Percentiles rank a stretch among this genome's conserved stretches.
These are phyloP conservation scores for Ceyx cyanopectus DNA, from an alignment of 2,113 vertebrate species.

Conservation along the genomic window DNA sequence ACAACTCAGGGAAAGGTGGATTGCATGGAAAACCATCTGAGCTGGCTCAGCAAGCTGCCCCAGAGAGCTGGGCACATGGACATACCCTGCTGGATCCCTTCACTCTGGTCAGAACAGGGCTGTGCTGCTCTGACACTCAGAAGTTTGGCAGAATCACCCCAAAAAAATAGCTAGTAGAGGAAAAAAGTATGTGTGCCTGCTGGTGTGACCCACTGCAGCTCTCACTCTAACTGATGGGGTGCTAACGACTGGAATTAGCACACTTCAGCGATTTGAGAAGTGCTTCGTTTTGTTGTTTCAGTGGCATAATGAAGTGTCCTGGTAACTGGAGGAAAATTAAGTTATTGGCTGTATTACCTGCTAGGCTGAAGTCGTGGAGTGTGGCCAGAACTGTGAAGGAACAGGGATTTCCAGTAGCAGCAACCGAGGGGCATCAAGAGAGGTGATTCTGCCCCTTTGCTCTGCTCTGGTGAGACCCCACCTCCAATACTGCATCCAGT, in stretches of 20 bases:
- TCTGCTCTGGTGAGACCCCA: too few relatives aligned
- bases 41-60: rapidly evolving
- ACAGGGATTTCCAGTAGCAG: background rate
- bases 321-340: background rate
- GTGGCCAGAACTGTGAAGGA: background rate
- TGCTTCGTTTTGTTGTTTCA: background rate
- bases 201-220: background rate
- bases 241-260: background rate
- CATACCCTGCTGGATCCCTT: background rate
- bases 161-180: background rate
- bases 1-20: background rate
- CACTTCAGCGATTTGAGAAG: background rate
- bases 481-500: too few relatives aligned
- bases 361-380: background rate
- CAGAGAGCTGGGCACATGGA: background rate
- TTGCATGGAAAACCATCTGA: background rate
- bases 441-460: too few relatives aligned
- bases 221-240: background rate
- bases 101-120: background rate
- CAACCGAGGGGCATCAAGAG: background rate
- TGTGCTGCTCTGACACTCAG: background rate
- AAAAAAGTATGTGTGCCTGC: rapidly evolving
- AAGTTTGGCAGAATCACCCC: background rate
- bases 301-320: background rate
- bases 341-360: background rate